Conservation (phyloP, 2,797 vertebrate genomes). For the Spinus pinus region DNA sequence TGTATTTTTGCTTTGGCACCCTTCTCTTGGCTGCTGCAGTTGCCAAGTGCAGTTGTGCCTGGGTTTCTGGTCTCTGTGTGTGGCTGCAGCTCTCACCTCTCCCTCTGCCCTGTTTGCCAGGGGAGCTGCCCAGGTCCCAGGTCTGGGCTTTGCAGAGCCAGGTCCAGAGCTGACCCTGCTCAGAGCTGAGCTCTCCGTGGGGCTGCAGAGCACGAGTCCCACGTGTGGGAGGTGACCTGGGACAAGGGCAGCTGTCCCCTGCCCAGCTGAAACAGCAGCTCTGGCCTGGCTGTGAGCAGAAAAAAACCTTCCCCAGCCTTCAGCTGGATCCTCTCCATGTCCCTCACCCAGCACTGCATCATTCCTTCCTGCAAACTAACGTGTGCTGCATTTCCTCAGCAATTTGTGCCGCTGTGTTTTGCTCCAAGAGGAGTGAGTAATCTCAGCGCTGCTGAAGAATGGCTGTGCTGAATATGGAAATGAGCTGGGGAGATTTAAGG, state of each 20-base stretch:
- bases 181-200: fast-evolving
- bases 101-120: neutral
- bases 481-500: neutral
- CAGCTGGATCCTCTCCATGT: neutral
- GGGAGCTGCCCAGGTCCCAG: neutral
- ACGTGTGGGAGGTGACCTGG: fast-evolving
- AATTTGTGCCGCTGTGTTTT: neutral
- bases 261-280: neutral
- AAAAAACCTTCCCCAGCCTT: neutral
- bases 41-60: neutral
- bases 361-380: neutral
- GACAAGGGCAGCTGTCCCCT: fast-evolving
- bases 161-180: neutral
- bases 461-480: neutral
- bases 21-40: neutral
- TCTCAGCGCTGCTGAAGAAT: neutral
- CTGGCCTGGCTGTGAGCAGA: neutral
- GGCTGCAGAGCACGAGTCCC: neutral
- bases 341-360: neutral
- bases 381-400: neutral
- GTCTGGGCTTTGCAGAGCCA: neutral
- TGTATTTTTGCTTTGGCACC: neutral
- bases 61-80: fast-evolving
- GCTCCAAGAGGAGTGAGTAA: neutral
- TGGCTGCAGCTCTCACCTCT: neutral